A percentile compares a stretch with the other conserved stretches of the same genome.
Conservation (phyloP, 1,140 invertebrate genomes). For the Drosophila sproati region DNA sequence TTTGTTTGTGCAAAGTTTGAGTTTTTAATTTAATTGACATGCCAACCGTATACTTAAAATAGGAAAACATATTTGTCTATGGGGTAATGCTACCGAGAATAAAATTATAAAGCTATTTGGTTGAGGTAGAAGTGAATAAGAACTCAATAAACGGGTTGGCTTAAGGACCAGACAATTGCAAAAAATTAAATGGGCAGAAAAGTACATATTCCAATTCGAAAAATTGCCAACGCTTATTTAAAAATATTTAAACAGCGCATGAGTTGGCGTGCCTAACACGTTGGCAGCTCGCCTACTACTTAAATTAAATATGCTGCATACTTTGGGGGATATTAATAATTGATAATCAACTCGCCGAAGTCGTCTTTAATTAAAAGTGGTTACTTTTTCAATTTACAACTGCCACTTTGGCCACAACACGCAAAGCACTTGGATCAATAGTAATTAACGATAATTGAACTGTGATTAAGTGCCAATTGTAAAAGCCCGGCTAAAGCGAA, state of each 20-base stretch:
- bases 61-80: too few relatives aligned
- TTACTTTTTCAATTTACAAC: conserved; percentile 6
- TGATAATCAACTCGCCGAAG: conserved; percentile 4
- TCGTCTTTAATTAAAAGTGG: conserved; percentile 9
- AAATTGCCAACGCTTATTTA: background rate
- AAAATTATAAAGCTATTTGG: too few relatives aligned
- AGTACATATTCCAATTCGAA: too few relatives aligned
- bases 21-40: too few relatives aligned
- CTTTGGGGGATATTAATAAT: conserved; percentile 18
- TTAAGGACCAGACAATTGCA: too few relatives aligned
- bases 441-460: conserved; percentile 23
- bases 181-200: too few relatives aligned
- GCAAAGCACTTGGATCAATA: conserved; percentile 24
- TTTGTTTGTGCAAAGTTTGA: too few relatives aligned
- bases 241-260: background rate
- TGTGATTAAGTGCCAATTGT: conserved; percentile 16
- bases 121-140: too few relatives aligned
- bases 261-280: background rate
- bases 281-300: conserved; percentile 19
- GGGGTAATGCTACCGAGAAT: too few relatives aligned
- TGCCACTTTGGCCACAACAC: background rate
- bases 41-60: too few relatives aligned
- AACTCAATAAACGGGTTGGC: too few relatives aligned
- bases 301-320: conserved; percentile 22
- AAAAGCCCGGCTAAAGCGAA: background rate